phyloP scores from a whole-genome alignment of 2,113 vertebrate genomes.

The Prochilodus magdalenae region DNA sequence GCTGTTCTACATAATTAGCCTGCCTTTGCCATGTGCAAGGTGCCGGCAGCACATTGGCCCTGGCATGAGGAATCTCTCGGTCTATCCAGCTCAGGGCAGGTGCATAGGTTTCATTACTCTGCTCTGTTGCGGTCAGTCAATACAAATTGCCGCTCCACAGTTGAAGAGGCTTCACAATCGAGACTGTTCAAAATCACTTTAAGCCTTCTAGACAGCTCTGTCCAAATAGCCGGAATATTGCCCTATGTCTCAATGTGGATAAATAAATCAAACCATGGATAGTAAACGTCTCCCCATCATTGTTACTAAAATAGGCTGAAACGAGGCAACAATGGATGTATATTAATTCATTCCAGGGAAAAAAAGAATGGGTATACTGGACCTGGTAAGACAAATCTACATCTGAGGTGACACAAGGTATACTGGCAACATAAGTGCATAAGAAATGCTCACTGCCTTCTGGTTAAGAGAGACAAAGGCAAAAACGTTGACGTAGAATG shows the following conservation, averaged over 20 bases:
- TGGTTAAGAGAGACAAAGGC: slow-evolving; percentile 20
- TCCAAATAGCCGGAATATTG: slow-evolving; percentile 41
- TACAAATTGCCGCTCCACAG: slow-evolving; percentile 38
- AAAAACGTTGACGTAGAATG: slow-evolving; percentile 16
- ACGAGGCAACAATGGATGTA: no score
- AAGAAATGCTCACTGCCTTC: background rate
- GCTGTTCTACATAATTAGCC: slow-evolving; percentile 37
- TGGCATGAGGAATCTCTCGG: slow-evolving; percentile 26
- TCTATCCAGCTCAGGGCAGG: slow-evolving; percentile 55
- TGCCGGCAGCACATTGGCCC: slow-evolving; percentile 42
- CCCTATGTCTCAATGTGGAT: slow-evolving; percentile 35
- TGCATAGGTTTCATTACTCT: slow-evolving; percentile 60
- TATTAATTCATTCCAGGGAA: slow-evolving; percentile 63
- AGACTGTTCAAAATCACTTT: slow-evolving; percentile 58
- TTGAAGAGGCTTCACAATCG: slow-evolving; percentile 47
- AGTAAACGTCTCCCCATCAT: slow-evolving; percentile 26
- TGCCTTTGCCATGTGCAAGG: slow-evolving; percentile 13
- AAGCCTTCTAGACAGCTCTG: slow-evolving; percentile 56
- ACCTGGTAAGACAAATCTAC: slow-evolving; percentile 42
- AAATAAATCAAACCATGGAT: slow-evolving; percentile 59
- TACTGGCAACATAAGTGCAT: background rate
- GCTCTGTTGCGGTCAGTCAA: slow-evolving; percentile 48
- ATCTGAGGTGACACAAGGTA: slow-evolving; percentile 23
- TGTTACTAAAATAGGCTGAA: slow-evolving; percentile 50
- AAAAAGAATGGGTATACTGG: slow-evolving; percentile 46